Percentiles rank a stretch among this genome's conserved stretches.
phyloP scores from a whole-genome alignment of 2,888 invertebrate species.

The Drosophila birchii region DNA sequence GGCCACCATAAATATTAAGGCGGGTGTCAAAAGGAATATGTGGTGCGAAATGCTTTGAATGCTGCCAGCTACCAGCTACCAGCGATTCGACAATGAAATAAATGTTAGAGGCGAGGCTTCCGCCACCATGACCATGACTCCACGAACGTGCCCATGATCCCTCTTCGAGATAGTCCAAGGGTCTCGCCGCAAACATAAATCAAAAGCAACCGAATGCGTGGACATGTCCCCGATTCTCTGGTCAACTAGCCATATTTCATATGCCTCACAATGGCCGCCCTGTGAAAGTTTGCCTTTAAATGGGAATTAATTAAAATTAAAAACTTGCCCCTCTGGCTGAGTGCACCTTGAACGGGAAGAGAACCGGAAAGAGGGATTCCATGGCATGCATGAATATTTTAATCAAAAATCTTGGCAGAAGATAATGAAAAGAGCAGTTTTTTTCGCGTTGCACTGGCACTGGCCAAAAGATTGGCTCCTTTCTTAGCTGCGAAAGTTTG shows the following conservation, averaged over 20 bases:
- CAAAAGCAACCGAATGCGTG: slow-evolving; percentile 30
- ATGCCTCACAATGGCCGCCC: slow-evolving; percentile 6
- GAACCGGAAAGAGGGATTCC: slow-evolving; percentile 14
- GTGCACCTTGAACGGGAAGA: slow-evolving; percentile 26
- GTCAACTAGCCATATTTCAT: slow-evolving; percentile 8
- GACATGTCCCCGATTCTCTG: slow-evolving; percentile 12
- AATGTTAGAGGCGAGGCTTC: slow-evolving; percentile 13
- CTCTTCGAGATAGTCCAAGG: slow-evolving; percentile 21
- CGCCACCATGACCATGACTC: not conserved
- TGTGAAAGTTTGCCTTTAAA: slow-evolving; percentile 41
- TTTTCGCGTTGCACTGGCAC: slow-evolving; percentile 23
- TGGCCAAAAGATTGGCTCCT: slow-evolving; percentile 36
- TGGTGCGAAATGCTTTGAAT: slow-evolving; percentile 57
- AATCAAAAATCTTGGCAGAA: slow-evolving; percentile 51
- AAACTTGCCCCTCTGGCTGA: slow-evolving; percentile 10
- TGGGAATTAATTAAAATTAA: slow-evolving; percentile 63
- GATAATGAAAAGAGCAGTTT: slow-evolving; percentile 33
- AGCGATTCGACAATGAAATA: slow-evolving; percentile 37
- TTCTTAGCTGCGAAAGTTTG: slow-evolving; percentile 36
- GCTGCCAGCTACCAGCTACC: slow-evolving; percentile 3
- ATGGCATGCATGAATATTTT: slow-evolving; percentile 57
- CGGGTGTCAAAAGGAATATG: slow-evolving; percentile 57
- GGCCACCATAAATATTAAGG: slow-evolving; percentile 69
- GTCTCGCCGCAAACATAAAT: slow-evolving; percentile 26
- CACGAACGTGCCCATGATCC: slow-evolving; percentile 34